Evolutionary conservation across 1,140 invertebrate species (phyloP), one percentile per base, ranked within the genome.

Genomic region (Diprion similis): DNA sequence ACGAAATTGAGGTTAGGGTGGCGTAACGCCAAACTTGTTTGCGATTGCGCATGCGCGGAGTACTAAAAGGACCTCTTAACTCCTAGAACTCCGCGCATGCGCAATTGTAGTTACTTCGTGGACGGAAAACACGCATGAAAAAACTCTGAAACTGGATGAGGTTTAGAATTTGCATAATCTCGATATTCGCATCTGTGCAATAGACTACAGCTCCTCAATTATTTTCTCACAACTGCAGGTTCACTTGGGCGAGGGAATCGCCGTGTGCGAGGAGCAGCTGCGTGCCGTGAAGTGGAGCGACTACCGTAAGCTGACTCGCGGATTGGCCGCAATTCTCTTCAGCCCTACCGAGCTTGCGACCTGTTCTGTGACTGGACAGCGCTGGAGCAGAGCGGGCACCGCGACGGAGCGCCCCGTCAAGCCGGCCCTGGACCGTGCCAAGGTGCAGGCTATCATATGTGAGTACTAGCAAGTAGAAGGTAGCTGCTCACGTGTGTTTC

Each of bases 401-500:
- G 92, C 91, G 70, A 86, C 87, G 37, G 90, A 92, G 81, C 89
- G 92, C 73, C 92, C 92, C 8, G 92, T 93, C 68, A 94, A 94
- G 85, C 92, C 92, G 66, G 92, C 92, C 67, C 86, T 94, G 71
- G 92, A 94, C 82, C 87, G 91, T 66, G 89, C 91, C 83, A 91
- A 93, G 84, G 92, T 94, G 19, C 92, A 93, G 85, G 92, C 92
- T 37, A 93, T 94, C 80, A 93, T 93, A 86, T 92, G 91, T 92
- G 79, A 89, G 90, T 89, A 64, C 6, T 64, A 46, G 6, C 24
- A 37, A 37, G 24, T 6, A 37, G 1, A n/a, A n/a, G n/a, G n/a
- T n/a, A n/a, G n/a, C n/a, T n/a, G n/a, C n/a, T n/a, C n/a, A n/a
- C n/a, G n/a, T n/a, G n/a, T n/a, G n/a, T n/a, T n/a, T n/a, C n/a